phyloP scores from a whole-genome alignment of 2,797 vertebrate genomes.

The Sebastes dallii region DNA sequence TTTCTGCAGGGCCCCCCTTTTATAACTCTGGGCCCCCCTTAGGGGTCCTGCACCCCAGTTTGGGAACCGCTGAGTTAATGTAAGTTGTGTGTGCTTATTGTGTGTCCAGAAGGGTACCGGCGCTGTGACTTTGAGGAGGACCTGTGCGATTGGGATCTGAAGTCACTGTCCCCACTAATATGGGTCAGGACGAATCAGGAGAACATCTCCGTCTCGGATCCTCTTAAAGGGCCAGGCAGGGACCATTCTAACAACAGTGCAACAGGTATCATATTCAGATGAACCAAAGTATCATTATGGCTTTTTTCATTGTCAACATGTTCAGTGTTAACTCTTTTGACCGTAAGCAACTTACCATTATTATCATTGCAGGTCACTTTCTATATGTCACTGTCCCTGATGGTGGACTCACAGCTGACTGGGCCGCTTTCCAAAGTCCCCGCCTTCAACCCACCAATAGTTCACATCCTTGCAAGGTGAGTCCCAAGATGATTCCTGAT shows the following conservation, averaged over 20 bases:
- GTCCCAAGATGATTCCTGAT: not conserved
- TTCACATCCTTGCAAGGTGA: conserved; percentile 82
- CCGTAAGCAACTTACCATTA: not conserved
- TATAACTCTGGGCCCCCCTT: not conserved
- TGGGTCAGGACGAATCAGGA: conserved; percentile 76
- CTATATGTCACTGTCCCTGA: conserved; percentile 78
- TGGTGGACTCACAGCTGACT: conserved; percentile 56
- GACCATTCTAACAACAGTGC: conserved; percentile 88
- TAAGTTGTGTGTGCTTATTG: not conserved
- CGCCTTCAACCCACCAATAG: conserved; percentile 68
- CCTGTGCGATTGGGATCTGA: conserved; percentile 71
- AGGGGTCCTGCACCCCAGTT: too few species aligned
- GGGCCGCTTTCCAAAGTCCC: conserved; percentile 82
- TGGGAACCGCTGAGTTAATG: not conserved
- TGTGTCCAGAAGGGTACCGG: conserved; percentile 38
- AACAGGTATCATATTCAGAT: conserved; percentile 70
- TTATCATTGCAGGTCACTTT: conserved; percentile 80
- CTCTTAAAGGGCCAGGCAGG: conserved; percentile 78
- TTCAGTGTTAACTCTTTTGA: not conserved
- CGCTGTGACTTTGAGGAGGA: conserved; percentile 83
- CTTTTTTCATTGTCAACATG: not conserved
- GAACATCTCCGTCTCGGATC: conserved; percentile 57
- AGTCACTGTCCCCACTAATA: conserved; percentile 6
- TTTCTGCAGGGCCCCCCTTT: too few species aligned
- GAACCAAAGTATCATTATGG: not conserved